These are phyloP conservation scores for Tipula helvola DNA, from an alignment of 2,888 invertebrate genomes.

Conservation along the genomic window DNA sequence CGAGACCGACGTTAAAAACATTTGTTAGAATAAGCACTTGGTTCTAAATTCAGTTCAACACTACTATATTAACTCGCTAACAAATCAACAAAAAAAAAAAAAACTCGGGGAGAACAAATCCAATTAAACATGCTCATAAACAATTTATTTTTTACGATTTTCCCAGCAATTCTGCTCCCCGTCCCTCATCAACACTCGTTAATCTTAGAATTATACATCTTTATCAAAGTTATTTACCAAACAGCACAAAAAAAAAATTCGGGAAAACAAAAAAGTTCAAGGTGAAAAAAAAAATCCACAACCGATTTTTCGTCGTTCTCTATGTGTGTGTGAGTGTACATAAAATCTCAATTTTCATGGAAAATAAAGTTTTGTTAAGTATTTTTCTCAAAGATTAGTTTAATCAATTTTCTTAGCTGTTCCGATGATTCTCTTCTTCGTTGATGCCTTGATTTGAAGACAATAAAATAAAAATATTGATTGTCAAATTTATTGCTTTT, in stretches of 20 bases:
- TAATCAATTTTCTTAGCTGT: background rate
- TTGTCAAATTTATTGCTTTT: background rate
- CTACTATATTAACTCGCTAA: background rate
- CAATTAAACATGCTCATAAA: background rate
- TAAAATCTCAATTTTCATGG: background rate
- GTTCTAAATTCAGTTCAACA: background rate
- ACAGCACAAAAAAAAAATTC: background rate
- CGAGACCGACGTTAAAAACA: no score
- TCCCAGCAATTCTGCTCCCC: background rate
- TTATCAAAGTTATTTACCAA: background rate
- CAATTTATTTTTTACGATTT: background rate
- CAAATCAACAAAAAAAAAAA: background rate
- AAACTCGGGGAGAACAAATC: background rate
- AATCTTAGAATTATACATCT: background rate
- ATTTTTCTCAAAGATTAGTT: constrained; percentile 4
- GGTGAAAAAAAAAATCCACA: background rate
- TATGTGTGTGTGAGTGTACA: background rate
- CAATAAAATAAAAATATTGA: background rate
- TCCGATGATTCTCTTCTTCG: background rate
- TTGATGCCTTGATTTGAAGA: background rate
- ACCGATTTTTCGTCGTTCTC: background rate
- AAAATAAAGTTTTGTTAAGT: background rate
- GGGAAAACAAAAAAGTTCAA: background rate
- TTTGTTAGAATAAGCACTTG: background rate
- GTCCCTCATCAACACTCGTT: background rate